Evolutionary conservation across 2,797 vertebrate species (phyloP).

Genomic region (Acanthurus lineatus): DNA sequence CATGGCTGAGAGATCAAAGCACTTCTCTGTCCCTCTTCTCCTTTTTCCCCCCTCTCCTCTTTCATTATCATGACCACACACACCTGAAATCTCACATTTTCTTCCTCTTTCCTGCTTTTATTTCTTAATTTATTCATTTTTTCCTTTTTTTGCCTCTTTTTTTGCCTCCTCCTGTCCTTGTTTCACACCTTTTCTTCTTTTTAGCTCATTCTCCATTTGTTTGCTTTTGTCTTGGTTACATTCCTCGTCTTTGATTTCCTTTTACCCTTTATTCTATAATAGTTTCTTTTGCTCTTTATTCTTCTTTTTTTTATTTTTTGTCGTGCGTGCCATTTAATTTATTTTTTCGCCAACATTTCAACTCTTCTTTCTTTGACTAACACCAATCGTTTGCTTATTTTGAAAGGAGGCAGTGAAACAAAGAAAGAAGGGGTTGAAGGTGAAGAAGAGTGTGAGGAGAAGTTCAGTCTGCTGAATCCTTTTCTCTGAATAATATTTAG

Average conservation of each 20-base stretch:
- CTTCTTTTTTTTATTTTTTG: background rate
- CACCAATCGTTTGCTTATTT: background rate
- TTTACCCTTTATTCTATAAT: background rate
- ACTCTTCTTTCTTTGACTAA: slow-evolving; percentile 14
- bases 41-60: slow-evolving; percentile 10
- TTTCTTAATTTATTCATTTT: slow-evolving; percentile 17
- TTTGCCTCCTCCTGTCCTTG: background rate
- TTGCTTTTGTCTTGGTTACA: slow-evolving; percentile 10
- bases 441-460: slow-evolving; percentile 7
- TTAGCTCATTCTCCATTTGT: slow-evolving; percentile 2
- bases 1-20: slow-evolving; percentile 77
- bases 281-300: slow-evolving; percentile 4
- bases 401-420: slow-evolving; percentile 3
- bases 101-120: background rate
- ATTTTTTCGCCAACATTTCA: slow-evolving; percentile 15
- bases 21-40: slow-evolving; percentile 43
- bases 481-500: slow-evolving; percentile 48
- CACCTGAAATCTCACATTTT: slow-evolving; percentile 48
- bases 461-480: slow-evolving; percentile 21
- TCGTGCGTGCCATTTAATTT: slow-evolving; percentile 22
- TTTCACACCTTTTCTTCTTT: slow-evolving; percentile 15
- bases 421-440: slow-evolving; percentile 7
- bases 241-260: slow-evolving; percentile 25
- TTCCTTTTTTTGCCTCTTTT: too few species aligned
- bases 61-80: slow-evolving; percentile 56